These are phyloP conservation scores for Xiphorhynchus elegans DNA, from an alignment of 2,113 vertebrate species.

Conservation along the genomic window DNA sequence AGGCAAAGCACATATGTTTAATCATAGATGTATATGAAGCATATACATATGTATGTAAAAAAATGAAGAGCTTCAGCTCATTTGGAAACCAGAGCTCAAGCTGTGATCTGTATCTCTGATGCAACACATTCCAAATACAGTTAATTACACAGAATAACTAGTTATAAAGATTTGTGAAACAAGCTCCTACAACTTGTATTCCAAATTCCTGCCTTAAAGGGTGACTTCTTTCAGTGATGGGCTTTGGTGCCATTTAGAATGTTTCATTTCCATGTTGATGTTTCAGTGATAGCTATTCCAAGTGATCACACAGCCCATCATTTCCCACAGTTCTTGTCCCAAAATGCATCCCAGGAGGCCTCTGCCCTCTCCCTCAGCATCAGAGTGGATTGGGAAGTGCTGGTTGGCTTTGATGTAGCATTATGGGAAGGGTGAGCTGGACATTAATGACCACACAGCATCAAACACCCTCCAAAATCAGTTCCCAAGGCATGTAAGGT, in stretches of 20 bases:
- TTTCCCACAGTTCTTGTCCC: neutral
- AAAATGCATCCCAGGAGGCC: neutral
- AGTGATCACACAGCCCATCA: neutral
- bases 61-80: neutral
- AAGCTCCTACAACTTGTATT: neutral
- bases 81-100: neutral
- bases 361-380: neutral
- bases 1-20: neutral
- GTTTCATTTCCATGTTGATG: neutral
- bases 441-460: neutral
- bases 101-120: neutral
- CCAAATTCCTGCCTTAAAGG: neutral
- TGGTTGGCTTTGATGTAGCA: neutral
- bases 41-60: neutral
- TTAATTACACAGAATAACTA: neutral
- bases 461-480: neutral
- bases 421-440: neutral
- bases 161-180: neutral
- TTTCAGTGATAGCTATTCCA: neutral
- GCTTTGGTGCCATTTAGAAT: neutral
- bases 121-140: neutral
- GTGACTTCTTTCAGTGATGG: neutral
- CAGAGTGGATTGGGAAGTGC: neutral
- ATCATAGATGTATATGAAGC: neutral
- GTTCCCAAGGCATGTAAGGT: neutral